Percentiles rank a stretch among this genome's conserved stretches.
Evolutionary conservation across 2,113 vertebrate genomes (phyloP).

Genomic region (Thamnophis sirtalis): DNA sequence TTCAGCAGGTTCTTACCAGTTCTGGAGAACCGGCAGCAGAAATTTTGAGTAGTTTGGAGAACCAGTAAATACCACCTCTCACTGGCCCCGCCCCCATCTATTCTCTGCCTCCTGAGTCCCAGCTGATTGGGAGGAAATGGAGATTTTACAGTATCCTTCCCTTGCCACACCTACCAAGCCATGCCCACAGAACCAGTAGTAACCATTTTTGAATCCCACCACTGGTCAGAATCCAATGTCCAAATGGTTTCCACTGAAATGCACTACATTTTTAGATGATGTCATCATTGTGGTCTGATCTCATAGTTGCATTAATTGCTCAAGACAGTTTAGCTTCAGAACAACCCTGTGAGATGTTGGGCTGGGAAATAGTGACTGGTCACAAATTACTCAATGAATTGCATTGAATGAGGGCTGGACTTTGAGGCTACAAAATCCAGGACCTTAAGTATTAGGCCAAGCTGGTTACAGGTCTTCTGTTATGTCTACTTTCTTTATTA

Average conservation of each 20-base stretch:
- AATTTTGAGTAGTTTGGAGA: too few relatives aligned
- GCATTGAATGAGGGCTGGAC: not conserved
- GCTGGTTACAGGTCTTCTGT: not conserved
- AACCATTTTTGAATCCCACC: too few relatives aligned
- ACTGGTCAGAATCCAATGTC: too few relatives aligned
- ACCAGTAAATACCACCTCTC: too few relatives aligned
- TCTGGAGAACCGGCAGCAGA: too few relatives aligned
- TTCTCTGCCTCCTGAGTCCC: too few relatives aligned
- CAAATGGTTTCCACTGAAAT: not conserved
- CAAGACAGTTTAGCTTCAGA: not conserved
- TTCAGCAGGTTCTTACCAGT: too few relatives aligned
- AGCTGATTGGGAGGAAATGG: too few relatives aligned
- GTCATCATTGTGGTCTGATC: not conserved
- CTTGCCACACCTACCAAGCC: too few relatives aligned
- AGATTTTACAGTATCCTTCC: too few relatives aligned
- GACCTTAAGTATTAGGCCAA: not conserved
- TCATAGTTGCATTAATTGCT: not conserved
- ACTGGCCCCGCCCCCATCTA: too few relatives aligned
- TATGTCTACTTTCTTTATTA: not conserved
- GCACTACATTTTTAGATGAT: not conserved
- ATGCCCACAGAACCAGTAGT: too few relatives aligned
- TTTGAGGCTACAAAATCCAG: not conserved
- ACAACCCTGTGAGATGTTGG: not conserved
- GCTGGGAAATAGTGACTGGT: not conserved
- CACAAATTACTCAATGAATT: not conserved